Conservation (phyloP, 1,140 invertebrate genomes). For the Coptotermes formosanus region DNA sequence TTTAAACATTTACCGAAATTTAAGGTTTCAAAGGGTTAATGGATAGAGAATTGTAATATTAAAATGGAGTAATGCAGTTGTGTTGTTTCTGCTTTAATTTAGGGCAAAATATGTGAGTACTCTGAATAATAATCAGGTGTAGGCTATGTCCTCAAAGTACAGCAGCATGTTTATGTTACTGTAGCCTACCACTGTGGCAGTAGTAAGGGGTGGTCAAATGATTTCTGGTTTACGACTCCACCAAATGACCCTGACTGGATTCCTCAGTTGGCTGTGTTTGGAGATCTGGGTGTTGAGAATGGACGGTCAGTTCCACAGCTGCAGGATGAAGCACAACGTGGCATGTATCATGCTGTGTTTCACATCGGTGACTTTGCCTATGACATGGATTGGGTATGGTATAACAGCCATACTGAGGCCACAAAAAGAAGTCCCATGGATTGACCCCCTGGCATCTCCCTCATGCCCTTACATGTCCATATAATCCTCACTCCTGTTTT, state of each 20-base stretch:
- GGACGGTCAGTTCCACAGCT: slow-evolving; percentile 73
- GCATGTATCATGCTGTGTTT: slow-evolving; percentile 80
- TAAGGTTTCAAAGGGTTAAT: no score
- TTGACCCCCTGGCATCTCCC: no score
- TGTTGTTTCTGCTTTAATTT: neutral
- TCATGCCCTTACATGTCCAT: no score
- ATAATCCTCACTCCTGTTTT: no score
- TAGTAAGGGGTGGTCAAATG: slow-evolving; percentile 71
- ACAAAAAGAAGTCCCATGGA: no score
- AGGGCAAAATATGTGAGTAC: neutral
- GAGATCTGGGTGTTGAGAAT: slow-evolving; percentile 90
- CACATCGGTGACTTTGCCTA: slow-evolving; percentile 97
- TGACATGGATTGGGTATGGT: slow-evolving; percentile 75
- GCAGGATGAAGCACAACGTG: slow-evolving; percentile 75
- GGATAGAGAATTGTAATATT: no score
- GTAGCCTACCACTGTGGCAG: slow-evolving; percentile 83
- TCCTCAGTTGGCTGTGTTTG: slow-evolving; percentile 80
- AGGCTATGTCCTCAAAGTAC: neutral
- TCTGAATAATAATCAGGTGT: neutral
- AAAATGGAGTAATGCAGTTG: neutral
- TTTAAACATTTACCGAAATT: no score
- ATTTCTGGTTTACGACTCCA: slow-evolving; percentile 72
- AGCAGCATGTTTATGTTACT: slow-evolving; percentile 31
- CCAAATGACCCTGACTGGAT: slow-evolving; percentile 66
- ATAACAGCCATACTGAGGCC: neutral